Evolutionary conservation across 1,140 invertebrate genomes (phyloP), one percentile per base, ranked within the genome.

Genomic region (Octopus bimaculoides): DNA sequence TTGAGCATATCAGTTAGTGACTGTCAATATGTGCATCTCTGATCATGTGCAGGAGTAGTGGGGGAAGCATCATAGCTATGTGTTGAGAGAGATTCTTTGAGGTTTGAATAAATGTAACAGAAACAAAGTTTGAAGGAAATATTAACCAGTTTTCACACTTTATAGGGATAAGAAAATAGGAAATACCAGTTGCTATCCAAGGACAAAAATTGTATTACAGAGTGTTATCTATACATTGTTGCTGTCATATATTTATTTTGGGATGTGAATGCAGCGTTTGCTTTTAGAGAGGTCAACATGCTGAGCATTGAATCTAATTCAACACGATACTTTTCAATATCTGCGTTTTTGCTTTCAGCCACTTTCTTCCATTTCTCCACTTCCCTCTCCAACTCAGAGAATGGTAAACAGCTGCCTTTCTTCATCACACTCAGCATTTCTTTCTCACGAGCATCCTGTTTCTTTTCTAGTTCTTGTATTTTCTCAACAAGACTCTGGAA

Each of bases 221-320:
- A 41, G 26, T 41, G 26, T 41, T 41, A 41, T 41, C 26, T 41
- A 41, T 41, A 41, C 26, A 41, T 41, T 41, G 26, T 41, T 41
- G 26, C 26, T 41, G 26, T 41, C 26, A 41, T 41, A 41, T 41
- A 41, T 26, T 80, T 75, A 41, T 41, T 41, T 41, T 41, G 26
- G 26, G 26, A 41, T 41, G 26, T 41, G 26, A 41, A 41, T 41
- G 26, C n/a, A 84, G 80, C 9, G 88, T 88, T 61, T 90, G 89
- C 83, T 85, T 84, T 74, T 89, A 88, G 83, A 89, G 83, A n/a
- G 86, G 83, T 78, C 85, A 90, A 81, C 17, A 89, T 86, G 75
- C 87, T 86, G n/a, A 90, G 82, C 52, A 90, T 89, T 5, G 87
- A 86, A 82, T 90, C 89, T 55, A 90, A 82, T 81, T 90, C 88